Evolutionary conservation across 1,140 invertebrate genomes (phyloP), one percentile per base, ranked within the genome.

Genomic region (Zaprionus nigranus): DNA sequence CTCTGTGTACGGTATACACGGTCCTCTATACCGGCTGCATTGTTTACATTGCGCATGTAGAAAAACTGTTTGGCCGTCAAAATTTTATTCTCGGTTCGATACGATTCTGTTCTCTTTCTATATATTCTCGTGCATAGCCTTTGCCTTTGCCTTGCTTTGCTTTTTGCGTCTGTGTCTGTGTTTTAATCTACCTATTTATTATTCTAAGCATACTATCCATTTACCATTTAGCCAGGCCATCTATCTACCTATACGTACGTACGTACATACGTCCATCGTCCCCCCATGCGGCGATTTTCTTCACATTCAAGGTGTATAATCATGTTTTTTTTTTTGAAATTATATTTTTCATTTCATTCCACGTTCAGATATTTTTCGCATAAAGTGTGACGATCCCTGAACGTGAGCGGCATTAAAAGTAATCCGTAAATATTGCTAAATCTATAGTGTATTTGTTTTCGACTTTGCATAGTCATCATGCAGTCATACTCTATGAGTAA

Each of bases 171-270:
- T 26, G 24, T 5, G 60, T 61, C 69, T 64, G 30, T 62, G 43
- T 26, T 40, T n/a, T 79, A 53, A 54, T 78, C 61, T 65, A 77
- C 80, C 43, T 83, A 87, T 87, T 87, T 87, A 88, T 87, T 88
- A 87, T 87, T 87, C 84, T 75, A 88, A 83, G 80, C 83, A 88
- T 87, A 87, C 76, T 82, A 87, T 82, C 68, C 76, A 86, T 86
- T 81, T 82, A 82, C 40, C 71, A 61, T 74, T 61, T 60, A 74
- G 51, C 64, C 65, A 68, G 56, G 40, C 57, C 70, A 73, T 65
- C 63, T 34, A 59, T 76, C 76, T 82, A 60, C 49, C 34, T 60
- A 20, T 60, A 15, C 60, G 20, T 61, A 46, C 66, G 13, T 60
- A 61, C 77, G 75, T 76, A 34, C 30, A 1, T 34, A 69, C 80